Evolutionary conservation across 2,797 vertebrate genomes (phyloP), one percentile per base, ranked within the genome.

Genomic region (Ceyx erithaca): DNA sequence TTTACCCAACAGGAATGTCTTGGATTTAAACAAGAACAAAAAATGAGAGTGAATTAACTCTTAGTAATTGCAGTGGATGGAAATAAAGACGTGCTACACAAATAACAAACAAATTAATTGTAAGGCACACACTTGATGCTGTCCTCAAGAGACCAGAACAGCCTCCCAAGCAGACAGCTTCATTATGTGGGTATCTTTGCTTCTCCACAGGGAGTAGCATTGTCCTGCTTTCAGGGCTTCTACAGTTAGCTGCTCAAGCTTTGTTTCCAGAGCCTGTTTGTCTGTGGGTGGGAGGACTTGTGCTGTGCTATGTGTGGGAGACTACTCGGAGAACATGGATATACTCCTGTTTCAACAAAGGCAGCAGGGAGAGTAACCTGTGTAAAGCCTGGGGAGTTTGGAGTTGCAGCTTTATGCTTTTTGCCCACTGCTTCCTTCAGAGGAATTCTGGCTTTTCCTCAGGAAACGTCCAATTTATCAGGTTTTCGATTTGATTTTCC

Each of bases 41-140:
- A 67, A 15, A 43, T 19, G 4, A 43, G 1, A 66, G 22, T 43
- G 15, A 64, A 41, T 64, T 18, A 72, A 86, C 41, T 79, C 14
- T 64, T 84, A 58, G 31, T 73, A 69, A 77, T 73, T 70, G 81
- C 54, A 40, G 10, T 62, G 30, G 64, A 28, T 82, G 59, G n/a
- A 86, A 86, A 64, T 88, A 80, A 90, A 68, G 55, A 66, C 48
- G 48, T 66, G 51, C 71, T 75, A 48, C 20, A 54, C 75, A 85
- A 88, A 81, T 79, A 90, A 72, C 76, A 84, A 69, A 63, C 71
- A 79, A 67, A 80, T 85, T 86, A 84, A 92, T 91, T 96, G 61
- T 80, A 64, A 87, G 69, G 49, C 58, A 55, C 22, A 7, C 66
- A 58, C 66, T 92, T 68, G 71, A 68, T 64, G 33, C 22, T 72